Evolutionary conservation across 2,888 invertebrate species (phyloP).

Genomic region (Drosophila macrospina): DNA sequence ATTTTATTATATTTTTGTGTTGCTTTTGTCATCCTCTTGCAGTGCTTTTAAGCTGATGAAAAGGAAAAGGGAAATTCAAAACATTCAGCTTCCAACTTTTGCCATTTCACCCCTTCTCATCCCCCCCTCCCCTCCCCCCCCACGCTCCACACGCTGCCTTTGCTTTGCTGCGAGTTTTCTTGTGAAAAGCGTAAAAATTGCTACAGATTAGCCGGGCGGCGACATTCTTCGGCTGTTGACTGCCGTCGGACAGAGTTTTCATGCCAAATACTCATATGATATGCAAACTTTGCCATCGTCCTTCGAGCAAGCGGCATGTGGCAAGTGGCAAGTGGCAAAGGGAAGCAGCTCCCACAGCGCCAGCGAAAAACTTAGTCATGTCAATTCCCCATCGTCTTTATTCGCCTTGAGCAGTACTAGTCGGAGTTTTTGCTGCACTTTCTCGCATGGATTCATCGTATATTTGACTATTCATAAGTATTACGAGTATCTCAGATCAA

Average conservation of each 20-base stretch:
- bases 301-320: background rate
- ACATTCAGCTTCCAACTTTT: constrained; percentile 47
- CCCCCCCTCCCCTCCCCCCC: no score
- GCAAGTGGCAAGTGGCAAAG: no score
- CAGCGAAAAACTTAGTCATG: constrained; percentile 25
- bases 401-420: no score
- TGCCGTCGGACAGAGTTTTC: constrained; percentile 26
- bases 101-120: constrained; percentile 5
- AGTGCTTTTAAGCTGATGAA: constrained; percentile 73
- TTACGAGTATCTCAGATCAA: background rate
- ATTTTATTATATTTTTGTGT: constrained; percentile 39
- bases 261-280: constrained; percentile 26
- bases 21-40: constrained; percentile 39
- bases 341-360: background rate
- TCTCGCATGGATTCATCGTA: background rate
- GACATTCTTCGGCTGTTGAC: constrained; percentile 41
- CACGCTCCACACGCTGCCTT: no score
- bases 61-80: constrained; percentile 65
- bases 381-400: constrained; percentile 25
- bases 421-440: no score
- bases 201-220: constrained; percentile 63
- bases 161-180: constrained; percentile 9
- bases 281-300: constrained; percentile 20
- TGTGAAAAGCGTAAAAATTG: constrained; percentile 61
- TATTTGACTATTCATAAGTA: background rate